Evolutionary conservation across 2,113 vertebrate genomes (phyloP).

Genomic region (Ginglymostoma cirratum): DNA sequence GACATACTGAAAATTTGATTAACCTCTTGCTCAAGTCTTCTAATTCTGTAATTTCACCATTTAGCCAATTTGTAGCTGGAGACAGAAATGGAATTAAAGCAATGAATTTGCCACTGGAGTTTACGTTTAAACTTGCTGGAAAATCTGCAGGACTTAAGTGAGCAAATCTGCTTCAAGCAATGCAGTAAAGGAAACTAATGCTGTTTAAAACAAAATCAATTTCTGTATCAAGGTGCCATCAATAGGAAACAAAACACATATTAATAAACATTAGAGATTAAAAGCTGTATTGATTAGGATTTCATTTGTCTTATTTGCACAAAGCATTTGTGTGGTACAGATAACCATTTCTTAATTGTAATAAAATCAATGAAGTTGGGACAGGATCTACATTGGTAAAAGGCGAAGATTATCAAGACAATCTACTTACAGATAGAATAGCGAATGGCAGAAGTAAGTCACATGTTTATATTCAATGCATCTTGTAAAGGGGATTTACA

Average conservation of each 20-base stretch:
- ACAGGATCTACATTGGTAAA: not conserved
- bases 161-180: not conserved
- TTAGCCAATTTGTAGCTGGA: not conserved
- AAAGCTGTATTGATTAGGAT: not conserved
- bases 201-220: slow-evolving; percentile 1
- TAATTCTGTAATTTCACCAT: not conserved
- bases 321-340: slow-evolving; percentile 17
- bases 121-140: not conserved
- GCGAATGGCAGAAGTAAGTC: not conserved
- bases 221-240: not conserved
- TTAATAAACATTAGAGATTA: slow-evolving; percentile 4
- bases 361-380: not conserved
- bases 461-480: not conserved
- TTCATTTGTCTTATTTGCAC: slow-evolving; percentile 5
- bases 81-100: not conserved
- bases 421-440: not conserved
- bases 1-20: not conserved
- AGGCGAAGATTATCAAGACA: not conserved
- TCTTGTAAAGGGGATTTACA: not conserved
- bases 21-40: not conserved
- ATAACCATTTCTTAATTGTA: not conserved
- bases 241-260: not conserved
- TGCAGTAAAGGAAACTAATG: not conserved
- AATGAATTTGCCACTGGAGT: not conserved
- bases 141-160: not conserved